Evolutionary conservation across 1,140 invertebrate genomes (phyloP).

Genomic region (Stenopsyche tienmushanensis): DNA sequence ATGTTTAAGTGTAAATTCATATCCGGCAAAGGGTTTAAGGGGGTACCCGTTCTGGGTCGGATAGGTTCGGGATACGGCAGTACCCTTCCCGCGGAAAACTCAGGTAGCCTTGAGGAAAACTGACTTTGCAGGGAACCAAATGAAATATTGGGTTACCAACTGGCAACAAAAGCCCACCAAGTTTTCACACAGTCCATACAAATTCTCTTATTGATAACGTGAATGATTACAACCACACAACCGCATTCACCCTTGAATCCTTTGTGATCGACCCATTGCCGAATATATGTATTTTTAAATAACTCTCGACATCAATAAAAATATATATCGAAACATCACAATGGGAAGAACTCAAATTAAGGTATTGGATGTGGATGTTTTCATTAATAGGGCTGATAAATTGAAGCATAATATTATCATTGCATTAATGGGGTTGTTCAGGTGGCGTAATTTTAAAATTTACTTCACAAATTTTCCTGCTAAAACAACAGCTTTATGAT

Average conservation of each 20-base stretch:
- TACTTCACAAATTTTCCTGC: too few relatives aligned
- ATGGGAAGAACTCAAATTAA: too few relatives aligned
- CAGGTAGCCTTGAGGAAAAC: constrained; percentile 9
- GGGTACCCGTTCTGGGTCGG: constrained; percentile 1
- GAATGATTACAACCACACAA: neutral
- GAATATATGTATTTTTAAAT: too few relatives aligned
- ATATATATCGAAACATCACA: too few relatives aligned
- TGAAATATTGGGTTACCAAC: neutral
- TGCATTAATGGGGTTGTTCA: too few relatives aligned
- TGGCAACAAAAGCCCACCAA: constrained; percentile 3
- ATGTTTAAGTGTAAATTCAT: constrained; percentile 25
- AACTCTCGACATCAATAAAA: too few relatives aligned
- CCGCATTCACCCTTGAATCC: neutral
- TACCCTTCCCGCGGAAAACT: neutral
- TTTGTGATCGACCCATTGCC: neutral
- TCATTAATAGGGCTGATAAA: too few relatives aligned
- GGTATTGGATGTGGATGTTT: too few relatives aligned
- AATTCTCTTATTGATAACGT: constrained; percentile 11
- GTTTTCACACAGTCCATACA: constrained; percentile 6
- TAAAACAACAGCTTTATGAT: too few relatives aligned
- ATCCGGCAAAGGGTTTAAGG: constrained; percentile 12
- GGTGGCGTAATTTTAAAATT: too few relatives aligned
- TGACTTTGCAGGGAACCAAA: neutral
- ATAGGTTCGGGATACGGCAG: neutral
- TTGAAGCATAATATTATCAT: too few relatives aligned